Evolutionary conservation across 2,113 vertebrate genomes (phyloP).

Genomic region (Lycaon pictus): DNA sequence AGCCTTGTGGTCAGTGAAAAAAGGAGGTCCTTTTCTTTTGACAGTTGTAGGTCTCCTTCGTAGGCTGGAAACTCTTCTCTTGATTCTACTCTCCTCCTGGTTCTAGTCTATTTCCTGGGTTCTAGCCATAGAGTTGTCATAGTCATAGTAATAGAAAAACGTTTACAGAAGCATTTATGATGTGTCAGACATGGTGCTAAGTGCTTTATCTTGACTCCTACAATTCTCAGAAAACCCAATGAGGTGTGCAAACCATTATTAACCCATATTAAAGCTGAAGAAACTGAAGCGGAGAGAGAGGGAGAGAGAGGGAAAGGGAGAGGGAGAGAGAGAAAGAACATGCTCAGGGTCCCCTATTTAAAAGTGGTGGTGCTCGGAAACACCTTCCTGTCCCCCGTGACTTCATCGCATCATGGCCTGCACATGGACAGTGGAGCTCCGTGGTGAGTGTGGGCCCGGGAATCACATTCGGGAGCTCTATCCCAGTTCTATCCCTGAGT

Average conservation of each 20-base stretch:
- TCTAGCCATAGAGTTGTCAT: not conserved
- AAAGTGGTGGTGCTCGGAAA: not conserved
- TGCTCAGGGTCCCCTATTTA: not conserved
- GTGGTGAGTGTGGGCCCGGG: not conserved
- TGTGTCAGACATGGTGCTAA: not conserved
- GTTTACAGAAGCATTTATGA: not conserved
- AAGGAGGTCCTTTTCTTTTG: not conserved
- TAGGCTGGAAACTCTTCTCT: not conserved
- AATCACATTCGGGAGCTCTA: not conserved
- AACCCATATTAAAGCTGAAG: not conserved
- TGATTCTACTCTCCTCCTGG: not conserved
- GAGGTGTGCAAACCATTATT: not conserved
- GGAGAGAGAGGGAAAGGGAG: not conserved
- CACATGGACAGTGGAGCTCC: not conserved
- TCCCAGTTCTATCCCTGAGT: not conserved
- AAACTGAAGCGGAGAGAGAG: not conserved
- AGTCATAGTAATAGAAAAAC: not conserved
- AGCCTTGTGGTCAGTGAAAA: not conserved
- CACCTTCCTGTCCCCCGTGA: accelerated
- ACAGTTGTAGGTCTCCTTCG: too few relatives aligned
- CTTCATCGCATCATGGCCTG: not conserved
- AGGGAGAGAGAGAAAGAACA: not conserved
- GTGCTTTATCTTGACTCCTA: not conserved
- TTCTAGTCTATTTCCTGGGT: not conserved
- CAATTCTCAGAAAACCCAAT: not conserved